A percentile compares a stretch with the other conserved stretches of the same genome.
Evolutionary conservation across 2,113 vertebrate species (phyloP).

Genomic region (Mastomys natalensis): DNA sequence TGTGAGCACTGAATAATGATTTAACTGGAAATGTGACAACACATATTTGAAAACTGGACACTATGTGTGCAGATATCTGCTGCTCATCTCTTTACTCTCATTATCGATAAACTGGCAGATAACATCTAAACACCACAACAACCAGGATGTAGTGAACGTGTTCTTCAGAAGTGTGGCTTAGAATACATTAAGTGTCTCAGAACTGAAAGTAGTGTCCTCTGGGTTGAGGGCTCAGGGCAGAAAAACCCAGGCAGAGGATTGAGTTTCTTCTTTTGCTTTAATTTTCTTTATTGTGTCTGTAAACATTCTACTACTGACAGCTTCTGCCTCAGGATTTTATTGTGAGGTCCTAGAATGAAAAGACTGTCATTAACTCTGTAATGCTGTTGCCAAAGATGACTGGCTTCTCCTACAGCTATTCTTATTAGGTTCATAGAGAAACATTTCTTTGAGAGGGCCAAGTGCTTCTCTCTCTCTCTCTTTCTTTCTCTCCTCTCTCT

Average conservation of each 20-base stretch:
- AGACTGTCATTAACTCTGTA: background rate
- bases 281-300: background rate
- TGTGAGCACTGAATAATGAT: background rate
- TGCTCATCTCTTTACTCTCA: background rate
- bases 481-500: background rate
- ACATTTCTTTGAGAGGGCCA: background rate
- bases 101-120: background rate
- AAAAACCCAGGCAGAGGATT: background rate
- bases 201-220: background rate
- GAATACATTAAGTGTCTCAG: background rate
- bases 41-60: background rate
- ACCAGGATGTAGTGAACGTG: background rate
- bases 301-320: background rate
- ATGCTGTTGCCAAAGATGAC: background rate
- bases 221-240: background rate
- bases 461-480: background rate
- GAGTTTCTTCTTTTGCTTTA: background rate
- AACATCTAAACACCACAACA: background rate
- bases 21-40: constrained; percentile 15
- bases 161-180: background rate
- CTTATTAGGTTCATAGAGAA: background rate
- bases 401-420: background rate
- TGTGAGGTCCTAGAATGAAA: background rate
- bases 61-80: background rate
- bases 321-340: background rate